Base-by-base conservation (phyloP, 1,140 invertebrate genomes). In the Drosophila ficusphila region DNA sequence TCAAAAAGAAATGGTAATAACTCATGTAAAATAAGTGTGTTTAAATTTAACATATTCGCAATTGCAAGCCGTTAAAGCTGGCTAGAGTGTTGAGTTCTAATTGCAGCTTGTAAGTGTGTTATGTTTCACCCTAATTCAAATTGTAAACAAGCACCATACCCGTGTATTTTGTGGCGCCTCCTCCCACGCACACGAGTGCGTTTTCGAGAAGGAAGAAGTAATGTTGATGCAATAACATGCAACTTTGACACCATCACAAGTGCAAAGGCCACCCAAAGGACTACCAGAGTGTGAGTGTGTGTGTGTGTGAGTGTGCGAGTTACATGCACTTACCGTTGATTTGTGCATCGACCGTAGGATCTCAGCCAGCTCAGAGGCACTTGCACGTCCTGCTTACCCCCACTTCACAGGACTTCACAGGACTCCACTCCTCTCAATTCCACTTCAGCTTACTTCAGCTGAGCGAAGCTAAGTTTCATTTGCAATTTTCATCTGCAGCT, bases 281-380 rank as follows among this genome's bases (percentile, higher is more conserved):
- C 27, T 54, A 9, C 12, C 8, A 2, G 18, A n/a, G 21, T 21
- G 41, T 25, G 3, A 21, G 39, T 21, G 11, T 21, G 4, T 36
- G 48, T 8, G 8, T 14, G 6, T 34, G 44, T 54, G 53, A 49
- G 51, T 61, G 76, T 51, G 61, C 31, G 53, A 82, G 69, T 73
- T 71, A 82, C 78, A 88, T 89, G 82, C 78, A 88, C 82, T 82
- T 88, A 88, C 75, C 76, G 83, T 88, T 88, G 82, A 88, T 88
- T 88, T 88, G 77, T 78, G 74, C 77, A 78, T 39, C 53, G 60
- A 61, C 57, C 56, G 46, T 27, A 61, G 57, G 52, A 79, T 73
- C 60, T 67, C 48, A 72, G 52, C 64, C 52, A 47, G 68, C 39
- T 53, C 49, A 62, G 51, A 41, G 31, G 39, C 47, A 67, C 54